phyloP scores from a whole-genome alignment of 1,140 invertebrate species.

The Andricus grossulariae region DNA sequence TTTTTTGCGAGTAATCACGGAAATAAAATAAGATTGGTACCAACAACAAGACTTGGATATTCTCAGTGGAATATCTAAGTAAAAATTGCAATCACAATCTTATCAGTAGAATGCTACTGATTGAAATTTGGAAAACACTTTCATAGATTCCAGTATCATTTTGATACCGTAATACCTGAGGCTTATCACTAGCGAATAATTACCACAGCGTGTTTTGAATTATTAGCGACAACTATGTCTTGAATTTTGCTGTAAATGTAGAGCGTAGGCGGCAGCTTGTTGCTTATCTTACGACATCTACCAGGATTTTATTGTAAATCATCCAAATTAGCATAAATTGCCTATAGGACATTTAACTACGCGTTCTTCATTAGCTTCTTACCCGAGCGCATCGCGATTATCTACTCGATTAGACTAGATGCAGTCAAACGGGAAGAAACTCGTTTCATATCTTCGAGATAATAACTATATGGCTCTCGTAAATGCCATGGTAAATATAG shows the following conservation, averaged over 20 bases:
- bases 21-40: too few relatives aligned
- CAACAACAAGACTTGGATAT: too few relatives aligned
- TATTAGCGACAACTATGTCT: background rate
- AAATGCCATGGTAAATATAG: slow-evolving; percentile 39
- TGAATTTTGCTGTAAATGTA: slow-evolving; percentile 2
- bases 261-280: background rate
- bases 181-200: background rate
- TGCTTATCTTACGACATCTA: slow-evolving; percentile 1
- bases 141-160: background rate
- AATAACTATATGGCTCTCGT: slow-evolving; percentile 56
- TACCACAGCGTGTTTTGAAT: background rate
- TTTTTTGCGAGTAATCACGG: too few relatives aligned
- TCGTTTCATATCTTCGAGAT: slow-evolving; percentile 55
- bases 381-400: slow-evolving; percentile 56
- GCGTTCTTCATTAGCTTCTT: slow-evolving; percentile 56
- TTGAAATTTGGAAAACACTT: background rate
- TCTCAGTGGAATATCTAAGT: too few relatives aligned
- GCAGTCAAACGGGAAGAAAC: slow-evolving; percentile 50
- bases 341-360: slow-evolving; percentile 33
- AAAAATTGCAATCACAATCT: background rate
- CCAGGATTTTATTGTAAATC: slow-evolving; percentile 14
- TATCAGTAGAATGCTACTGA: background rate
- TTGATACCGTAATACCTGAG: background rate
- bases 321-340: slow-evolving; percentile 6
- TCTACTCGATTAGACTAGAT: slow-evolving; percentile 54